Evolutionary conservation across 2,797 vertebrate genomes (phyloP).

Genomic region (Trachops cirrhosus): DNA sequence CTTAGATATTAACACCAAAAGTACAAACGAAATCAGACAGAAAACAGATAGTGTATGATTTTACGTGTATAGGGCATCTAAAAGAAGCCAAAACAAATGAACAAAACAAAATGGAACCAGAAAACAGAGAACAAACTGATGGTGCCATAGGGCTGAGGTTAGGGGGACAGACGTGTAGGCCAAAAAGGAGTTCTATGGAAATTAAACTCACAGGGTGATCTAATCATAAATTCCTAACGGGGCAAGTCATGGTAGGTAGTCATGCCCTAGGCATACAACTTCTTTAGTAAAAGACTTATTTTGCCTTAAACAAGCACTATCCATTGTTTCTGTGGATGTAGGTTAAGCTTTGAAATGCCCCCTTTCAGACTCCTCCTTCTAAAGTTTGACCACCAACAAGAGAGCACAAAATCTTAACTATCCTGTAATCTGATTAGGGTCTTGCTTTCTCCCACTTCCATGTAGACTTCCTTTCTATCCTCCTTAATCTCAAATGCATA

Average conservation of each 20-base stretch:
- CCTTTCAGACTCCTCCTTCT: no score
- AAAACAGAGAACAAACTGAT: no score
- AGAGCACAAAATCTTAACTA: background rate
- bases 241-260: no score
- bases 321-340: background rate
- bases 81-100: no score
- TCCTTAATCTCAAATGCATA: background rate
- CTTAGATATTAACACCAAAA: no score
- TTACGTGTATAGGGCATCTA: no score
- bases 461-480: background rate
- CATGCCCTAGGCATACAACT: background rate
- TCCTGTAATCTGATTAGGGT: background rate
- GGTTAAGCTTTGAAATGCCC: background rate
- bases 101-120: no score
- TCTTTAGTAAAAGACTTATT: background rate
- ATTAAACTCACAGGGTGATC: background rate
- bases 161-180: background rate
- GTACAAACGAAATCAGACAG: no score
- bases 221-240: background rate
- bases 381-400: background rate
- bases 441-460: background rate
- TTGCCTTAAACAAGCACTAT: background rate
- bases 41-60: no score
- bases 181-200: background rate
- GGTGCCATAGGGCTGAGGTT: no score